Percentiles rank a stretch among this genome's conserved stretches.
Conservation (phyloP, 1,140 invertebrate species). For the Tetramorium parvispinum region DNA sequence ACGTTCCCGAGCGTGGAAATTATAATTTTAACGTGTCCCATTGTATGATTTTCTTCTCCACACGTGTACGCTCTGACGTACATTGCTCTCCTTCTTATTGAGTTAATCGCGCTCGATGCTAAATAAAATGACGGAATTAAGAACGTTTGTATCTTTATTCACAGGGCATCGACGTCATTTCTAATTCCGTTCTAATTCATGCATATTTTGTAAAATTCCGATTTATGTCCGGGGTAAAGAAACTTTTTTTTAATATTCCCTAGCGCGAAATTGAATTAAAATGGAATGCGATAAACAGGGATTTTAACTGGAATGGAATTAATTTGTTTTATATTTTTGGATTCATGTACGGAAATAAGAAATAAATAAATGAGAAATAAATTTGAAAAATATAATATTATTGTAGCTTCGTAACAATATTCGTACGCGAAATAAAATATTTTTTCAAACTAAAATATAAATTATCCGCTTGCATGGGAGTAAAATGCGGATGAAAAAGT, state of each 20-base stretch:
- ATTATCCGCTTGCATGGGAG: background rate
- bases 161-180: background rate
- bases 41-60: background rate
- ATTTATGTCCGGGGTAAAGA: background rate
- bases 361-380: background rate
- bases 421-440: background rate
- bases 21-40: slow-evolving; percentile 30
- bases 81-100: background rate
- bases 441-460: slow-evolving; percentile 14
- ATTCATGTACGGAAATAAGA: background rate
- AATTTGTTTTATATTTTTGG: slow-evolving; percentile 10
- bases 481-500: slow-evolving; percentile 8
- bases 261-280: background rate
- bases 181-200: background rate
- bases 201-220: background rate
- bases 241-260: background rate
- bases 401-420: background rate
- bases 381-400: background rate
- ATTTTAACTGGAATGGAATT: background rate
- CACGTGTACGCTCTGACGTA: background rate
- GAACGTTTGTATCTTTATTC: background rate
- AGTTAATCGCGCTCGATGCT: background rate
- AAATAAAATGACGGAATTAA: background rate
- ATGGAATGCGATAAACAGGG: background rate
- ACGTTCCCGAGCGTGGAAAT: slow-evolving; percentile 1